phyloP scores from a whole-genome alignment of 2,888 invertebrate genomes.

The Parnassius orleans region DNA sequence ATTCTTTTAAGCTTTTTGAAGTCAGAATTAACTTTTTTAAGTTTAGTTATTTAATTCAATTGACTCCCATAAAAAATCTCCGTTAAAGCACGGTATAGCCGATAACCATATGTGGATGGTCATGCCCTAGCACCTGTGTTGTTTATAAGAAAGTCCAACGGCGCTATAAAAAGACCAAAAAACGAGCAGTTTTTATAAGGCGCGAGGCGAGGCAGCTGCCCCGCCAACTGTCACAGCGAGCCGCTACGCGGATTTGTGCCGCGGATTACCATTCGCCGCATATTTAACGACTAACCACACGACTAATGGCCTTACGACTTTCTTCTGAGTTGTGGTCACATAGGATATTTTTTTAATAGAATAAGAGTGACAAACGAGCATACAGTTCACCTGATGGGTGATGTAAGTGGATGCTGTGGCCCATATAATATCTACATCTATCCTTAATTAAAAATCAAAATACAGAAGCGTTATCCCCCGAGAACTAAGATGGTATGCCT shows the following conservation, averaged over 20 bases:
- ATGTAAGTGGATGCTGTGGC: too few species aligned
- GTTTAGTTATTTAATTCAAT: conserved; percentile 40
- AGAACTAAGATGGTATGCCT: too few species aligned
- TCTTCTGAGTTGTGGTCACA: conserved; percentile 26
- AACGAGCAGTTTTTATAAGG: conserved; percentile 76
- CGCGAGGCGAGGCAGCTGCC: conserved; percentile 75
- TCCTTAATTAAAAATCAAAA: too few species aligned
- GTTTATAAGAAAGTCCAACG: conserved; percentile 77
- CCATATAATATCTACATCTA: too few species aligned
- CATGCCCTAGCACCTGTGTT: conserved; percentile 78
- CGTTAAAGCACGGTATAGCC: conserved; percentile 55
- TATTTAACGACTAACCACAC: conserved; percentile 55
- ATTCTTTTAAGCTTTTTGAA: too few species aligned
- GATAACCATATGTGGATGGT: conserved; percentile 77
- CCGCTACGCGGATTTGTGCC: conserved; percentile 65
- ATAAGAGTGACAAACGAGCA: too few species aligned
- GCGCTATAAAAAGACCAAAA: conserved; percentile 75
- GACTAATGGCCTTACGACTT: conserved; percentile 47
- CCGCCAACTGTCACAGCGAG: conserved; percentile 70
- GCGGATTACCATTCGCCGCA: conserved; percentile 59
- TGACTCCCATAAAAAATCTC: conserved; percentile 59
- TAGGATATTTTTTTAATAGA: too few species aligned
- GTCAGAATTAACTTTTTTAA: too few species aligned
- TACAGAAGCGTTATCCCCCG: too few species aligned
- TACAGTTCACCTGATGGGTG: too few species aligned